Conservation (phyloP, 2,797 vertebrate species). For the Pogoniulus pusillus region DNA sequence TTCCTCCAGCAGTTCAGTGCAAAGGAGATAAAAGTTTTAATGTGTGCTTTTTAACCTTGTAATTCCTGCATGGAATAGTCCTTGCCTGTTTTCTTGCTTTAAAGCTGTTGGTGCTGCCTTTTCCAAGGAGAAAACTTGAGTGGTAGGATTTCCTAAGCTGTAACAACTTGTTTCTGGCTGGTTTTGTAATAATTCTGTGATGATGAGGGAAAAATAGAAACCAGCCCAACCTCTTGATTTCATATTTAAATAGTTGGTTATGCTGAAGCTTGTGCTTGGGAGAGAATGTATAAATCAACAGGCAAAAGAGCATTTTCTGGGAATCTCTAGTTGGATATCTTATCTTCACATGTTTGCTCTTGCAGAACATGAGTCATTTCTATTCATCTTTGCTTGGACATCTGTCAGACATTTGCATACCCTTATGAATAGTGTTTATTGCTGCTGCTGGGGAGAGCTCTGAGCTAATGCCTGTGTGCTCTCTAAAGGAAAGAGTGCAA, state of each 20-base stretch:
- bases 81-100: not conserved
- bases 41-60: not conserved
- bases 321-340: not conserved
- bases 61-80: not conserved
- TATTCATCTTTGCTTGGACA: conserved; percentile 34
- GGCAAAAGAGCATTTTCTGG: not conserved
- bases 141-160: not conserved
- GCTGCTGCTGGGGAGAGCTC: conserved; percentile 16
- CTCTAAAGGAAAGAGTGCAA: not conserved
- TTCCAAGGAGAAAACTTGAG: not conserved
- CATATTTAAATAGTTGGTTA: not conserved
- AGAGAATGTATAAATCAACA: not conserved
- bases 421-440: conserved; percentile 50
- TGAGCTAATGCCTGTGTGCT: not conserved
- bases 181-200: conserved; percentile 1
- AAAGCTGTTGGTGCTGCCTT: not conserved
- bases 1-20: not conserved
- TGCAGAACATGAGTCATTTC: conserved; percentile 38
- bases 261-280: not conserved
- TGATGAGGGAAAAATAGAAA: not conserved
- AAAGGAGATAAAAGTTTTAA: not conserved
- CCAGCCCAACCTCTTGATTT: not conserved
- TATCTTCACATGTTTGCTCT: conserved; percentile 15
- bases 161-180: not conserved
- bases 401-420: conserved; percentile 58